A percentile compares a stretch with the other conserved stretches of the same genome.
Conservation (phyloP, 2,888 invertebrate genomes). For the Rhabditophanes sp. region DNA sequence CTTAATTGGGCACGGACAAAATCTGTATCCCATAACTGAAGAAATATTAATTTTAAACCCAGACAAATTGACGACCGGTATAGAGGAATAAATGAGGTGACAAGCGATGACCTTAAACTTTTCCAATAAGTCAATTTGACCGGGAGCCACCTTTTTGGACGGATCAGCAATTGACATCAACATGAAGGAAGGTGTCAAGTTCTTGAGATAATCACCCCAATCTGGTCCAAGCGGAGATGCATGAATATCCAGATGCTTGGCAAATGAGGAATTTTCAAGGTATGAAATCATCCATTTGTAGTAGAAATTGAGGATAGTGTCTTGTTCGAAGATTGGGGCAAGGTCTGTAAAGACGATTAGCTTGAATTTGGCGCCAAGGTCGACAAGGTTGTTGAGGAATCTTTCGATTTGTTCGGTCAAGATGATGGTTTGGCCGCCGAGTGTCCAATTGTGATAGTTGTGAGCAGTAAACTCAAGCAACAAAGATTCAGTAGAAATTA, state of each 20-base stretch:
- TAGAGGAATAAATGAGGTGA: slow-evolving; percentile 19
- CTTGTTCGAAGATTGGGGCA: slow-evolving; percentile 23
- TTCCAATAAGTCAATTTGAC: too few relatives aligned
- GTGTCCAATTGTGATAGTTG: slow-evolving; percentile 38
- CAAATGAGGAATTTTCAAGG: slow-evolving; percentile 8
- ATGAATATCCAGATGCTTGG: slow-evolving; percentile 19
- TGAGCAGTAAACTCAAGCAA: slow-evolving; percentile 37
- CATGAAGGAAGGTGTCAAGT: slow-evolving; percentile 40
- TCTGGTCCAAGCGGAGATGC: slow-evolving; percentile 25
- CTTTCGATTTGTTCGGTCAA: slow-evolving; percentile 31
- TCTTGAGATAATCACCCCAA: slow-evolving; percentile 29
- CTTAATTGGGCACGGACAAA: slow-evolving; percentile 11
- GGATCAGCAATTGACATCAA: slow-evolving; percentile 36
- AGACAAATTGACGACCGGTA: slow-evolving; percentile 31
- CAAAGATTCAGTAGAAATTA: slow-evolving; percentile 36
- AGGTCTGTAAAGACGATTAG: slow-evolving; percentile 36
- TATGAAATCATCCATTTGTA: slow-evolving; percentile 25
- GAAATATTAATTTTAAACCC: slow-evolving; percentile 34
- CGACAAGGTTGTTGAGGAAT: slow-evolving; percentile 28
- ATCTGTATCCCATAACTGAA: slow-evolving; percentile 29
- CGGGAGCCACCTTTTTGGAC: too few relatives aligned
- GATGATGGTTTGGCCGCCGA: slow-evolving; percentile 38
- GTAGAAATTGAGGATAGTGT: slow-evolving; percentile 29
- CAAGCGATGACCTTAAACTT: too few relatives aligned
- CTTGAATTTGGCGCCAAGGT: slow-evolving; percentile 36